Conservation (phyloP, 2,797 vertebrate genomes). For the Pangasius krempfi region DNA sequence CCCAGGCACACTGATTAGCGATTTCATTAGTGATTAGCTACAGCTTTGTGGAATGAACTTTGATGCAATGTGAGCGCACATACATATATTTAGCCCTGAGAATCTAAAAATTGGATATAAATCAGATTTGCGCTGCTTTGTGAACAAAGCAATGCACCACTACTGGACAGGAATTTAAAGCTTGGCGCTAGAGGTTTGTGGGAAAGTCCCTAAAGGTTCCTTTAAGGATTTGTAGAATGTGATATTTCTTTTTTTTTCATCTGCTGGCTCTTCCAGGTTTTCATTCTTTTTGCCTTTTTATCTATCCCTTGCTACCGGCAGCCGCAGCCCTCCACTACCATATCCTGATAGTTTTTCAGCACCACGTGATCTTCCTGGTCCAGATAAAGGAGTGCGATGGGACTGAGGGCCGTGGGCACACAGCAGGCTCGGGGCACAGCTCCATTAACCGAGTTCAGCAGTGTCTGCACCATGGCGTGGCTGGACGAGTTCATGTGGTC, state of each 20-base stretch:
- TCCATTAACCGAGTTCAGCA: slow-evolving; percentile 84
- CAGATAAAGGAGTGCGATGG: slow-evolving; percentile 83
- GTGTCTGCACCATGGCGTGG: slow-evolving; percentile 85
- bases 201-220: neutral
- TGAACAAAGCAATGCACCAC: neutral
- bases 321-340: slow-evolving; percentile 86
- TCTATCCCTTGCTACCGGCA: slow-evolving; percentile 72
- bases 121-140: slow-evolving; percentile 5
- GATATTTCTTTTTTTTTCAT: slow-evolving; percentile 32
- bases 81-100: neutral
- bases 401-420: slow-evolving; percentile 82
- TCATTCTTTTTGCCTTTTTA: neutral
- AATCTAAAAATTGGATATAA: neutral
- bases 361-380: slow-evolving; percentile 83
- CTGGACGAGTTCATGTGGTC: slow-evolving; percentile 87
- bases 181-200: slow-evolving; percentile 27
- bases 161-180: slow-evolving; percentile 1
- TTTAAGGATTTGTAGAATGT: slow-evolving; percentile 38
- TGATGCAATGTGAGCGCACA: neutral
- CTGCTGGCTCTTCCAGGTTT: slow-evolving; percentile 12
- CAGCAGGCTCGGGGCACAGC: slow-evolving; percentile 81
- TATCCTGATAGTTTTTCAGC: slow-evolving; percentile 85
- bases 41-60: neutral
- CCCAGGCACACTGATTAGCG: neutral
- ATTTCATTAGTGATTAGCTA: neutral